These are phyloP conservation scores for Urosaurus nigricauda DNA, from an alignment of 2,797 vertebrate genomes.

Conservation along the genomic window DNA sequence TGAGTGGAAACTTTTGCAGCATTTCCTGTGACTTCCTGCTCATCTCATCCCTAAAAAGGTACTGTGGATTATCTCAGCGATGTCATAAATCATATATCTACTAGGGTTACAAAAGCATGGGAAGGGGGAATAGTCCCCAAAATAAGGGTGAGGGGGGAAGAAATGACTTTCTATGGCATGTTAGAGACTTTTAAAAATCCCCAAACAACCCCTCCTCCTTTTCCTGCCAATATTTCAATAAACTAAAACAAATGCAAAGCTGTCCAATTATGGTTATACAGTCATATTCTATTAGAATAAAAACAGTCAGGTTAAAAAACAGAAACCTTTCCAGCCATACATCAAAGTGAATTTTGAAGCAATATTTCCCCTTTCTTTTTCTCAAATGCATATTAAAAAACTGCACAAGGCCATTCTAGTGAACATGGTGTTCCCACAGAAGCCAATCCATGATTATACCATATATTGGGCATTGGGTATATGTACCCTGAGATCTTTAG, in stretches of 20 bases:
- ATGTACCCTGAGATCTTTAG: no score
- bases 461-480: no score
- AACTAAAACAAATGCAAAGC: constrained; percentile 50
- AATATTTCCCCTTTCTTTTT: constrained; percentile 23
- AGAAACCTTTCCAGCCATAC: constrained; percentile 45
- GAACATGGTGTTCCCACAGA: neutral
- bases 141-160: constrained; percentile 18
- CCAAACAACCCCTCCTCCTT: constrained; percentile 39
- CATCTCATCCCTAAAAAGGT: constrained; percentile 63
- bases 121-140: neutral
- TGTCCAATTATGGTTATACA: constrained; percentile 70
- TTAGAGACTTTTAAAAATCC: constrained; percentile 39
- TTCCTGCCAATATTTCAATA: constrained; percentile 52
- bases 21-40: constrained; percentile 58
- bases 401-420: neutral
- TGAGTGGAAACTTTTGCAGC: constrained; percentile 64
- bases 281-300: constrained; percentile 44
- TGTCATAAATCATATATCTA: constrained; percentile 46
- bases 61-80: constrained; percentile 59
- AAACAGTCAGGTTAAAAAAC: constrained; percentile 43
- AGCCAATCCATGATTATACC: neutral
- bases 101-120: constrained; percentile 13
- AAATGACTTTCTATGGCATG: constrained; percentile 44
- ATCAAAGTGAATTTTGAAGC: constrained; percentile 35
- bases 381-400: neutral